phyloP scores from a whole-genome alignment of 2,888 invertebrate genomes.

The Lycophotia porphyrea region DNA sequence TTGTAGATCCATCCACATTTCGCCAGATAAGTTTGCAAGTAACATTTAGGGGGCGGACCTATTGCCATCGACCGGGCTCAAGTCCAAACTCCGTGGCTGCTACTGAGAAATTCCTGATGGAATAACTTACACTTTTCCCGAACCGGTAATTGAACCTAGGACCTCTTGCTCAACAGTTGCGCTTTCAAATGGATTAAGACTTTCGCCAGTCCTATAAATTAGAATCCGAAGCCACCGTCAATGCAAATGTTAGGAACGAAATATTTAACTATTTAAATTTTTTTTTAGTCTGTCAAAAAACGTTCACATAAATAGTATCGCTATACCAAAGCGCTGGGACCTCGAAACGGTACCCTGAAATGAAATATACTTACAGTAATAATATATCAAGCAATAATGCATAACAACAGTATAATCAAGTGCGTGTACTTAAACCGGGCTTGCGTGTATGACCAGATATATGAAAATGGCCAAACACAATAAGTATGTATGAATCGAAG shows the following conservation, averaged over 20 bases:
- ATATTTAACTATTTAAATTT: not conserved
- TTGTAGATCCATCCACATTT: not conserved
- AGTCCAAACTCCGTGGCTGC: too few species aligned
- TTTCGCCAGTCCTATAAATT: not conserved
- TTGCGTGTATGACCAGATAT: not conserved
- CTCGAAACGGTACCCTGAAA: not conserved
- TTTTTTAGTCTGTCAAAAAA: not conserved
- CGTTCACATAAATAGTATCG: too few species aligned
- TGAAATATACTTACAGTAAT: not conserved
- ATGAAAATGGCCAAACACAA: not conserved
- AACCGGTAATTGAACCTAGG: too few species aligned
- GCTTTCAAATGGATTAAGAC: not conserved
- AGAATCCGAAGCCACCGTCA: not conserved
- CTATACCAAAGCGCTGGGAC: not conserved
- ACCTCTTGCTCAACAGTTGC: too few species aligned
- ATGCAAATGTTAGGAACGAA: not conserved
- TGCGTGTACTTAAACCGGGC: not conserved
- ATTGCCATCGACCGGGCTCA: too few species aligned
- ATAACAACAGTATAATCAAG: not conserved
- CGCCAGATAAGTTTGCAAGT: too few species aligned
- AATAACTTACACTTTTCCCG: too few species aligned
- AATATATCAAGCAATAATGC: not conserved
- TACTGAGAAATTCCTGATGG: too few species aligned
- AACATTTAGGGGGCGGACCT: too few species aligned
- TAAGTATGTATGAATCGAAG: not conserved